Conservation (phyloP, 1,140 invertebrate genomes). For the Drosophila kanapiae region DNA sequence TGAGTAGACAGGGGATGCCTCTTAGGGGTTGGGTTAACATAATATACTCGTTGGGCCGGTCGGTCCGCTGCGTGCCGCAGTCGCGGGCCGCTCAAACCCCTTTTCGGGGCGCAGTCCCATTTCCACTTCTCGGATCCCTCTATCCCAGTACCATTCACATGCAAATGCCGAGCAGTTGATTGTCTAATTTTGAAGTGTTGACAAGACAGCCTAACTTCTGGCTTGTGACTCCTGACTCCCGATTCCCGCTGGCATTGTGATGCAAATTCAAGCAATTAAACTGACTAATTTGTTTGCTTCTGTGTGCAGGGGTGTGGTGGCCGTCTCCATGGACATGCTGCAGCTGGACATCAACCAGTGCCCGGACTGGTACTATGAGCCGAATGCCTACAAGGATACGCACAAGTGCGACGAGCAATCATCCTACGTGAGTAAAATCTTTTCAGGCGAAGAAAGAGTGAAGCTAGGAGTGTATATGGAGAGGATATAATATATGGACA, state of each 20-base stretch:
- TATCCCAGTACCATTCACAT: constrained; percentile 56
- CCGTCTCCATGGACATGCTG: constrained; percentile 95
- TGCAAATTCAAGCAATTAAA: constrained; percentile 76
- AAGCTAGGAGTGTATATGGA: neutral
- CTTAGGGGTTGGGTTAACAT: constrained; percentile 17
- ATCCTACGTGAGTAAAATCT: constrained; percentile 93
- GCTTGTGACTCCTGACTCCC: constrained; percentile 46
- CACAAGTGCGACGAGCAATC: constrained; percentile 96
- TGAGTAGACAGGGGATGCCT: constrained; percentile 86
- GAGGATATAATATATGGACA: too few species aligned
- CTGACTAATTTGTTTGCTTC: constrained; percentile 77
- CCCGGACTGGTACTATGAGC: constrained; percentile 93
- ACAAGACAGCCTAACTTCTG: constrained; percentile 70
- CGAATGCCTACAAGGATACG: constrained; percentile 98
- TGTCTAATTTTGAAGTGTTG: constrained; percentile 79
- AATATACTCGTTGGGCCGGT: constrained; percentile 57
- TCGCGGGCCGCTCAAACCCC: constrained; percentile 63
- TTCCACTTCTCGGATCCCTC: constrained; percentile 14
- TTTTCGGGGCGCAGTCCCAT: constrained; percentile 52
- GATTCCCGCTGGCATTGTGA: constrained; percentile 52
- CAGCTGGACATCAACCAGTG: constrained; percentile 98
- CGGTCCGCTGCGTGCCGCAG: constrained; percentile 67
- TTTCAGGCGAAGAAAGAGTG: neutral
- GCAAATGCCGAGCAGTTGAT: constrained; percentile 65
- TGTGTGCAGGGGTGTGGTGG: constrained; percentile 93